Conservation (phyloP, 2,888 invertebrate species). For the Sturmia bella region DNA sequence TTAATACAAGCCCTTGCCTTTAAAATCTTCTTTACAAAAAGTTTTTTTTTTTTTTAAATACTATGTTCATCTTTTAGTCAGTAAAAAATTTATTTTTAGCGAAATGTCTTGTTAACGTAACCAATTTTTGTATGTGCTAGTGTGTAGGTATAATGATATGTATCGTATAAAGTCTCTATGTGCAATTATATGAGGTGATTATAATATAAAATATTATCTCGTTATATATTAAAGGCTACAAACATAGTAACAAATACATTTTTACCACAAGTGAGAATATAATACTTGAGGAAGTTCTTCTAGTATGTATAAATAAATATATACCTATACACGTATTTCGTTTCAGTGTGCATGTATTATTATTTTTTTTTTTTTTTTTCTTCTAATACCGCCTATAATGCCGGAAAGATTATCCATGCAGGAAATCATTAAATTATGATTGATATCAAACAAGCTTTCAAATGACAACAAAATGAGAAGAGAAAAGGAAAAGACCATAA, state of each 20-base stretch:
- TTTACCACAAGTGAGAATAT: neutral
- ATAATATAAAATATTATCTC: constrained; percentile 39
- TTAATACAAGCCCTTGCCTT: no score
- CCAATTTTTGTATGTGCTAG: neutral
- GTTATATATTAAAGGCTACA: neutral
- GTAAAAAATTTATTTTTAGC: no score
- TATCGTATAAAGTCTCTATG: constrained; percentile 3
- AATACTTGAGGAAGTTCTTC: neutral
- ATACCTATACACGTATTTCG: neutral
- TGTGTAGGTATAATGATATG: neutral
- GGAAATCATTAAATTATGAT: constrained; percentile 74
- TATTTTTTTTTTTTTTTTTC: neutral
- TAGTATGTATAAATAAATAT: neutral
- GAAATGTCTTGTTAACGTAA: no score
- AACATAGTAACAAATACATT: neutral
- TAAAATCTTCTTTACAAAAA: no score
- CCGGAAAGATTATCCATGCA: constrained; percentile 72
- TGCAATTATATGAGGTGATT: constrained; percentile 47
- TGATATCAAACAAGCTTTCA: constrained; percentile 65
- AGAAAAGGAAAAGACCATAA: constrained; percentile 10
- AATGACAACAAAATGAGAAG: constrained; percentile 7
- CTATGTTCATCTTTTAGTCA: no score
- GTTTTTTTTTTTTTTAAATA: no score
- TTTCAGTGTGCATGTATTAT: no score
- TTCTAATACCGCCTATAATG: constrained; percentile 54